Conservation (phyloP, 2,888 invertebrate species). For the Amitus sp. region DNA sequence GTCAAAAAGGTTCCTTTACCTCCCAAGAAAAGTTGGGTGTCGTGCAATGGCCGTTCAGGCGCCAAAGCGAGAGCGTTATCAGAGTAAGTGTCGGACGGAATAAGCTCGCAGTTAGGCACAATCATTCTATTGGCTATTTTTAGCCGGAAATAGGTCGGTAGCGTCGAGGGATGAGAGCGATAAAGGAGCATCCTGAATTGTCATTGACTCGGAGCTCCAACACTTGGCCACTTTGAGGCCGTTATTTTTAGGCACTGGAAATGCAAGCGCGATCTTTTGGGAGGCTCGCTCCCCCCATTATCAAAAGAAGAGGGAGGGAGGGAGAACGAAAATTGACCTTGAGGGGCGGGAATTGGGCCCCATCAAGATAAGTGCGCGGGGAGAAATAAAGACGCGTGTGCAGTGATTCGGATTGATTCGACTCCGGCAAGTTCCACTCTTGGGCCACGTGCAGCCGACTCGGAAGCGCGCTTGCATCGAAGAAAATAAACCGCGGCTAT, state of each 20-base stretch:
- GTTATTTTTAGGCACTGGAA: conserved; percentile 26
- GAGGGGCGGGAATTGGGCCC: too few species aligned
- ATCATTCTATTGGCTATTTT: conserved; percentile 64
- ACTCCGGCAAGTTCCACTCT: background rate
- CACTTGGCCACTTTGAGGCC: conserved; percentile 23
- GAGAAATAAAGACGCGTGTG: conserved; percentile 10
- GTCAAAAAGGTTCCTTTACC: background rate
- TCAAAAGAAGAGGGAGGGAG: background rate
- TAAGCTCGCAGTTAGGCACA: conserved; percentile 47
- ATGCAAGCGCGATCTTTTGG: too few species aligned
- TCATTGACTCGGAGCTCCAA: conserved; percentile 28
- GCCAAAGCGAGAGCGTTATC: conserved; percentile 29
- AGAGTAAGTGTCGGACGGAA: conserved; percentile 4
- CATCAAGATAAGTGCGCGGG: conserved; percentile 6
- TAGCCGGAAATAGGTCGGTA: conserved; percentile 61
- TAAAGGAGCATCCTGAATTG: conserved; percentile 48
- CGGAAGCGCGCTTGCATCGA: too few species aligned
- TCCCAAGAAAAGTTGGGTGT: background rate
- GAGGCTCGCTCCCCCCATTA: background rate
- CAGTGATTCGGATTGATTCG: background rate
- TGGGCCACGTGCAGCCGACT: conserved; percentile 4
- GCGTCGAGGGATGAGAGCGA: conserved; percentile 48
- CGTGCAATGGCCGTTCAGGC: conserved; percentile 38
- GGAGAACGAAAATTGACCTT: conserved; percentile 7
- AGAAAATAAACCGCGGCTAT: too few species aligned